phyloP scores from a whole-genome alignment of 2,113 vertebrate species.

The Promerops cafer region DNA sequence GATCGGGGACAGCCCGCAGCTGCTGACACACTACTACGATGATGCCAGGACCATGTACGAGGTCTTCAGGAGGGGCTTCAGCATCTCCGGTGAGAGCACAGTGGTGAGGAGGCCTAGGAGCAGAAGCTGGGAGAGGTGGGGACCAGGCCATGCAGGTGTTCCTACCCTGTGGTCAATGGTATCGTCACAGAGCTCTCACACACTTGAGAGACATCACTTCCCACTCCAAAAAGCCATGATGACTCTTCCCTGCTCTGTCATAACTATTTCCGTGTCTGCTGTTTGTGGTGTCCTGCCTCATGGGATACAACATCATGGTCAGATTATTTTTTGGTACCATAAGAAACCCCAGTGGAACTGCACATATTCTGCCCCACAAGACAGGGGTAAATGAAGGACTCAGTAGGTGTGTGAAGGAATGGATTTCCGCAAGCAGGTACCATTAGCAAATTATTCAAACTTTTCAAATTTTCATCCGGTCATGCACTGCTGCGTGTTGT shows the following conservation, averaged over 20 bases:
- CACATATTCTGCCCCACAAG: not conserved
- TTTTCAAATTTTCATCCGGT: not conserved
- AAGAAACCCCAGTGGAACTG: not conserved
- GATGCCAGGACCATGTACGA: constrained; percentile 96
- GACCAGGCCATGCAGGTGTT: not conserved
- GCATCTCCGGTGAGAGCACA: constrained; percentile 84
- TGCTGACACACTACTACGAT: constrained; percentile 90
- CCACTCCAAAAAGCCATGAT: not conserved
- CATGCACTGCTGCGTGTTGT: rapidly evolving
- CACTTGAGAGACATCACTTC: not conserved
- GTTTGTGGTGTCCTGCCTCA: rapidly evolving
- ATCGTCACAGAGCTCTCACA: not conserved
- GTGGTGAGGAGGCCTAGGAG: not conserved
- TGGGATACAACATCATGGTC: not conserved
- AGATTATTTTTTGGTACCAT: not conserved
- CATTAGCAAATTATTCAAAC: not conserved
- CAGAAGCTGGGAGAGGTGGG: not conserved
- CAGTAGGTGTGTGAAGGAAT: not conserved
- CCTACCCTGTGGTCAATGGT: not conserved
- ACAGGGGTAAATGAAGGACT: not conserved
- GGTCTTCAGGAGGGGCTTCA: constrained; percentile 90
- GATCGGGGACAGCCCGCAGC: constrained; percentile 79
- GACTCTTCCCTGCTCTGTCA: not conserved
- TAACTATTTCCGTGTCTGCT: not conserved
- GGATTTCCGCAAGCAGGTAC: not conserved